Percentiles rank a stretch among this genome's conserved stretches.
These are phyloP conservation scores for Himalopsyche tibetana DNA, from an alignment of 2,888 invertebrate genomes.

Conservation along the genomic window DNA sequence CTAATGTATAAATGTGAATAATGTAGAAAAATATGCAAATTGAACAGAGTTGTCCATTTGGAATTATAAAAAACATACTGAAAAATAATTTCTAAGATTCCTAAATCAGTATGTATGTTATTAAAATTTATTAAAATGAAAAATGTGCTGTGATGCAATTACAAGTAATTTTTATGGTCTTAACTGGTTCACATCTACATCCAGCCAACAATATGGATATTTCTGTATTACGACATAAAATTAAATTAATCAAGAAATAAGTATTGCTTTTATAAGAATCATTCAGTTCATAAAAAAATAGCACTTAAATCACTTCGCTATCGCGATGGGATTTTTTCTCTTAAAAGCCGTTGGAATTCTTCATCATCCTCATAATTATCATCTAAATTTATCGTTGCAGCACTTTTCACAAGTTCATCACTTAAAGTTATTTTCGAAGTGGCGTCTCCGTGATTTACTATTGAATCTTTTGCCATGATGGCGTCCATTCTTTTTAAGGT, in stretches of 20 bases:
- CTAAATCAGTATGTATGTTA: no score
- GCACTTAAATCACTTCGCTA: constrained; percentile 6
- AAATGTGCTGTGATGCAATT: background rate
- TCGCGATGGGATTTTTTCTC: background rate
- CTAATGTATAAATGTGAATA: no score
- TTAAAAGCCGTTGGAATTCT: constrained; percentile 3
- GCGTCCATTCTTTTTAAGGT: constrained; percentile 1
- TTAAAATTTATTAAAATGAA: no score
- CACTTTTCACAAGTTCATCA: constrained; percentile 32
- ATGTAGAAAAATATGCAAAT: no score
- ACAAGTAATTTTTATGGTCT: background rate
- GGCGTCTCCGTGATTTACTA: background rate
- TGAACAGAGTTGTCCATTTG: no score
- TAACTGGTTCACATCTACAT: background rate
- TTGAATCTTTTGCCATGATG: background rate
- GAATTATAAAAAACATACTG: no score
- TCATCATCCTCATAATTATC: constrained; percentile 3
- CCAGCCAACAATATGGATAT: background rate
- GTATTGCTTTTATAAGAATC: background rate
- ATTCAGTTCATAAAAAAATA: background rate
- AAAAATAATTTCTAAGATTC: no score
- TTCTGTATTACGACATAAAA: background rate
- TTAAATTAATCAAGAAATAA: background rate
- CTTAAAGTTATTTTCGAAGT: background rate
- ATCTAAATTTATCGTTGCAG: background rate